phyloP scores from a whole-genome alignment of 2,888 invertebrate genomes.

The Malthinus flaveolus region DNA sequence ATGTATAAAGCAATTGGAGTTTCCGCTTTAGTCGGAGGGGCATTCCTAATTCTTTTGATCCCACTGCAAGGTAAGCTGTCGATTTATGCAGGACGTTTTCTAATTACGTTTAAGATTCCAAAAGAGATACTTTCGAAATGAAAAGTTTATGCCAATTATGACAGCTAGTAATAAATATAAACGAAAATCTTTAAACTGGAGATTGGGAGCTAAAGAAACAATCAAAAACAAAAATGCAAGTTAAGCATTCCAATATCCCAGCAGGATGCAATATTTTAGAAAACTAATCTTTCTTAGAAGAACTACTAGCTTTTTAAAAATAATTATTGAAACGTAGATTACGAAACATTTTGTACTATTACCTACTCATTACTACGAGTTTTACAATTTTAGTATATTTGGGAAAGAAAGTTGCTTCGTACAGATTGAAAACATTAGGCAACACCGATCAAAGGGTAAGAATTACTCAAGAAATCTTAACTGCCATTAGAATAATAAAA shows the following conservation, averaged over 20 bases:
- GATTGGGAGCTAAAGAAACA: no score
- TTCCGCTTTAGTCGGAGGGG: slow-evolving; percentile 57
- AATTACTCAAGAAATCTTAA: slow-evolving; percentile 88
- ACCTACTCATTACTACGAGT: no score
- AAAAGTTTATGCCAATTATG: no score
- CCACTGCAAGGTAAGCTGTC: slow-evolving; percentile 50
- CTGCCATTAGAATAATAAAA: slow-evolving; percentile 81
- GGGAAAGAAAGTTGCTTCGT: slow-evolving; percentile 36
- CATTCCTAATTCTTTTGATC: slow-evolving; percentile 51
- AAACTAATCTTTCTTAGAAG: no score
- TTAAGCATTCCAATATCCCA: background rate
- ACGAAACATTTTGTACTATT: background rate
- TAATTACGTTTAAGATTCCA: no score
- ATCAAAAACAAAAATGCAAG: no score
- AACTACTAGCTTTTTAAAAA: no score
- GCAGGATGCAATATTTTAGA: no score
- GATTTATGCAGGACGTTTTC: background rate
- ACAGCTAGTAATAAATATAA: no score
- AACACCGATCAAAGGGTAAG: slow-evolving; percentile 84
- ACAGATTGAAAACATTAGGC: slow-evolving; percentile 21
- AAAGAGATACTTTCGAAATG: no score
- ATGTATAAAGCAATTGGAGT: slow-evolving; percentile 61
- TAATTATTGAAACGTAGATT: no score
- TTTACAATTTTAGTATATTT: slow-evolving; percentile 61
- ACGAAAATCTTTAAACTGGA: no score